Evolutionary conservation across 2,113 vertebrate genomes (phyloP).

Genomic region (Anseranas semipalmata): DNA sequence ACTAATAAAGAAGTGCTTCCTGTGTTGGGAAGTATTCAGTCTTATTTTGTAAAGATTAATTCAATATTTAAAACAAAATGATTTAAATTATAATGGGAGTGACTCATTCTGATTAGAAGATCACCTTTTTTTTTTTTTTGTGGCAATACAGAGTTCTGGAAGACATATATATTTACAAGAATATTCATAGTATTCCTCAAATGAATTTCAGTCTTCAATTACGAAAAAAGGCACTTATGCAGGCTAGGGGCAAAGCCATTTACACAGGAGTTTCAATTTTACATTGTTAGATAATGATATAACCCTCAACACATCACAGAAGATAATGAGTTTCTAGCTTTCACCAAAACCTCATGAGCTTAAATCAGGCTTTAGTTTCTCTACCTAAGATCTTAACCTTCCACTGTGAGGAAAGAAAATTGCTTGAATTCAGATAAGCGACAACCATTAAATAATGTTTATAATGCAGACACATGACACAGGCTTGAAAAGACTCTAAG

Average conservation of each 20-base stretch:
- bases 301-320: conserved; percentile 20
- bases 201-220: conserved; percentile 36
- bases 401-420: not conserved
- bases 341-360: conserved; percentile 31
- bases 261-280: conserved; percentile 35
- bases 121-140: not conserved
- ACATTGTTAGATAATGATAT: not conserved
- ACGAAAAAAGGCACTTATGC: not conserved
- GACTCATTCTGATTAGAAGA: conserved; percentile 9
- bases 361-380: conserved; percentile 10
- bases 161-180: not conserved
- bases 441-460: not conserved
- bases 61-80: not conserved
- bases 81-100: not conserved
- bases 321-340: conserved; percentile 54
- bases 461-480: not conserved
- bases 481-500: not conserved
- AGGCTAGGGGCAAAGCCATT: not conserved
- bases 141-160: conserved; percentile 4
- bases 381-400: not conserved
- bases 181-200: conserved; percentile 47
- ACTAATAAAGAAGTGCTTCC: not conserved
- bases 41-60: conserved; percentile 11
- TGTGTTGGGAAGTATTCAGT: not conserved
- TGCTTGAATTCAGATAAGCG: not conserved